Conservation (phyloP, 2,113 vertebrate genomes). For the Crotalus viridis region DNA sequence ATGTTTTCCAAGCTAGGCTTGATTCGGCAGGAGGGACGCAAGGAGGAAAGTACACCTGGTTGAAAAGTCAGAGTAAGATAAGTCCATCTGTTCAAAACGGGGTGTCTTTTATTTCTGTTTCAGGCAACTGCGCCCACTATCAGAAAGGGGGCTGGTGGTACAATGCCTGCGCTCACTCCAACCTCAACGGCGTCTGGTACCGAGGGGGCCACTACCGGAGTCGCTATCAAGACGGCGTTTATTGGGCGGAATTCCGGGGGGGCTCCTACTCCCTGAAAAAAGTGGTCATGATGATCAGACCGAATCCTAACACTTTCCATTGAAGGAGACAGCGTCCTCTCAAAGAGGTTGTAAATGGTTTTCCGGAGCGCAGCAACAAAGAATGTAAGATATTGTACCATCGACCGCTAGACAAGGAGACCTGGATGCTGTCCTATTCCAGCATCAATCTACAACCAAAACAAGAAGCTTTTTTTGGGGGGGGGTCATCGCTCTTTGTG, state of each 20-base stretch:
- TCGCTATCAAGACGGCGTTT: constrained; percentile 93
- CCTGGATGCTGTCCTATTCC: constrained; percentile 48
- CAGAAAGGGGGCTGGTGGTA: constrained; percentile 99
- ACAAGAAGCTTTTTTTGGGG: constrained; percentile 10
- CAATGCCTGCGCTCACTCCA: constrained; percentile 95
- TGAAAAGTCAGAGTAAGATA: too few species aligned
- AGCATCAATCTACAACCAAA: constrained; percentile 40
- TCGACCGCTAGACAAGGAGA: constrained; percentile 38
- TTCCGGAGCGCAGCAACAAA: constrained; percentile 21
- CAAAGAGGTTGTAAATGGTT: not conserved
- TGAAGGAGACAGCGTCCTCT: constrained; percentile 58
- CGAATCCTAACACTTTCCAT: constrained; percentile 95
- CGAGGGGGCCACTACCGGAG: constrained; percentile 96
- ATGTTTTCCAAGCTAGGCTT: too few species aligned
- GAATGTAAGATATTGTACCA: constrained; percentile 59
- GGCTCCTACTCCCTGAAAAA: constrained; percentile 96
- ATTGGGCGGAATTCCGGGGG: constrained; percentile 98
- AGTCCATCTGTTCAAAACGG: not conserved
- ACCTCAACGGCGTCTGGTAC: constrained; percentile 97
- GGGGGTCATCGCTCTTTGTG: constrained; percentile 25
- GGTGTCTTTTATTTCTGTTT: constrained; percentile 19
- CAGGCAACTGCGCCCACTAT: constrained; percentile 97
- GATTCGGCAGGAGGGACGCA: too few species aligned
- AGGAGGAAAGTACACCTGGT: too few species aligned
- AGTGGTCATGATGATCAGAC: constrained; percentile 98